Base-by-base conservation (phyloP, 1,140 invertebrate species). In the Leptoteleia sp. region DNA sequence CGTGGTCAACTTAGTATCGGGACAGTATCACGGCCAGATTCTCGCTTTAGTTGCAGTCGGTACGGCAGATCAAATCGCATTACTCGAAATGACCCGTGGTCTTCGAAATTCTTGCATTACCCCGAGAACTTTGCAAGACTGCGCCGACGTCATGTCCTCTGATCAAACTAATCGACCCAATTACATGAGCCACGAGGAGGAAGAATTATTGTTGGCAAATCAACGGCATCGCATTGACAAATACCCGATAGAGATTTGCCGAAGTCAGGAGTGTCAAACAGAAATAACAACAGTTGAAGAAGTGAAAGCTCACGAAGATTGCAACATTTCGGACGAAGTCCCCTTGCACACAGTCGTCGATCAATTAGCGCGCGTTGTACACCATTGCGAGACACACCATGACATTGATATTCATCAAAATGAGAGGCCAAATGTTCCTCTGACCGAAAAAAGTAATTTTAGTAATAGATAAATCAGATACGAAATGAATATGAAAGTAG, bases 1-100 rank as follows among this genome's bases (percentile, higher is more conserved):
- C 4, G 89, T 93, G 55, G 64, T 84, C 1, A 84, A 90, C 64
- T 82, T 89, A n/a, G 72, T 90, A 37, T 87, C 86, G 17, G 85
- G 88, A 22, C 65, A 84, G 16, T 71, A 85, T 9, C 78, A 88
- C 52, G 92, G 92, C 3, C 87, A 93, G 78, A 81, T 91, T 2
- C 88, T 91, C 55, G 90, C 91, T 22, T 59, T 93, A 0, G 83
- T 92, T 11, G 92, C 92, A 19, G 87, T 93, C 33, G 92, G 92
- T 12, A 92, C 91, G 2, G 90, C 90, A 25, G 85, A 91, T 38
- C 92, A 93, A 84, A 91, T 93, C 33, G 85, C 89, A 3, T 86
- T 91, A 45, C 76, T 93, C 48, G 91, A 92, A 85, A 84, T 84
- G 71, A 87, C 89, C 17, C 88, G 91, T 52, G 90, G 90, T 25